These are phyloP conservation scores for Thomomys bottae DNA, from an alignment of 2,113 vertebrate species.

Conservation along the genomic window DNA sequence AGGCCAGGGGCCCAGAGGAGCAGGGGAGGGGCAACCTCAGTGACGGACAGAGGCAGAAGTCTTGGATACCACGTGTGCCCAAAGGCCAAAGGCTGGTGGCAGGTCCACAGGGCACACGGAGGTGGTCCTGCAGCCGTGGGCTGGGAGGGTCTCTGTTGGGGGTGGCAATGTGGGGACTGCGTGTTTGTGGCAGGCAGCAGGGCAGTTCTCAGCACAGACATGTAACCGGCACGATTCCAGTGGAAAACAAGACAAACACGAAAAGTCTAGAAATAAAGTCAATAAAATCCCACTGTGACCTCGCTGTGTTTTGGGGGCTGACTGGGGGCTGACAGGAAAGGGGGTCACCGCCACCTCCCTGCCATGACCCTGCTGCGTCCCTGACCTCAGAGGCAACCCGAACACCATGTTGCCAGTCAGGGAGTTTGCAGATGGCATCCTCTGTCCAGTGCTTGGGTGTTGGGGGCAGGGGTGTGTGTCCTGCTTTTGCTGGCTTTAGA, in stretches of 20 bases:
- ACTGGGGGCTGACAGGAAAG: too few relatives aligned
- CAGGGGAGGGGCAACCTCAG: conserved; percentile 73
- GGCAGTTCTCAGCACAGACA: conserved; percentile 85
- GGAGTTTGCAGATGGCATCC: too few relatives aligned
- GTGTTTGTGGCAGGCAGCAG: conserved; percentile 64
- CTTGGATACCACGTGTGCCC: conserved; percentile 78
- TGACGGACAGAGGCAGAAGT: conserved; percentile 74
- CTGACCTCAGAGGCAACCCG: too few relatives aligned
- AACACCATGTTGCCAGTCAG: too few relatives aligned
- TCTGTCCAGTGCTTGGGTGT: too few relatives aligned
- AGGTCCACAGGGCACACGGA: conserved; percentile 82
- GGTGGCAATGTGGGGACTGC: conserved; percentile 82
- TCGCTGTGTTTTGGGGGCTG: conserved; percentile 35
- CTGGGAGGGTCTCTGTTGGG: conserved; percentile 80
- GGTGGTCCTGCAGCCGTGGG: conserved; percentile 81
- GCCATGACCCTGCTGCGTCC: too few relatives aligned
- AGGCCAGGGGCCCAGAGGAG: conserved; percentile 15
- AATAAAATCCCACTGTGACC: conserved; percentile 77
- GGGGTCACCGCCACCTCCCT: too few relatives aligned
- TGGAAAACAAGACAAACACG: conserved; percentile 81
- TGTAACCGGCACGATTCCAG: conserved; percentile 88
- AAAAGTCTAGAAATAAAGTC: conserved; percentile 90
- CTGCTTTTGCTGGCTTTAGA: too few relatives aligned
- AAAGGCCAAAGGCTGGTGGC: conserved; percentile 86
- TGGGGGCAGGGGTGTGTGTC: too few relatives aligned